Conservation (phyloP, 2,113 vertebrate genomes). For the Collichthys lucidus region DNA sequence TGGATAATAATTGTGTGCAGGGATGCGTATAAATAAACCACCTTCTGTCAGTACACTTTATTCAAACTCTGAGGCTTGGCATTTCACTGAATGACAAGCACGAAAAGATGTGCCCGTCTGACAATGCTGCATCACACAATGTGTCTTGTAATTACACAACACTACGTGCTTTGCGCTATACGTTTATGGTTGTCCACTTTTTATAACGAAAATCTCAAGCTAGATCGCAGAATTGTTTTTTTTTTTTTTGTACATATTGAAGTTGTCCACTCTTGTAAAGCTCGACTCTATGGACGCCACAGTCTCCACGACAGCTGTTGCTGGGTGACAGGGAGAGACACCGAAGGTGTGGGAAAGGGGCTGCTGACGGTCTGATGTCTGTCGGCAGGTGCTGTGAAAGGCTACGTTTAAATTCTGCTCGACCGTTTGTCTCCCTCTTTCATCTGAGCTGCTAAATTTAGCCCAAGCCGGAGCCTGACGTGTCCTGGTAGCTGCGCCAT, state of each 20-base stretch:
- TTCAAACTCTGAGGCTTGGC: slow-evolving; percentile 56
- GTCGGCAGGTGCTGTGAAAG: slow-evolving; percentile 80
- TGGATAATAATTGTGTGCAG: slow-evolving; percentile 52
- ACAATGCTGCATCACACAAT: not conserved
- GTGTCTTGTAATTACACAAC: not conserved
- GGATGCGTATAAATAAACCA: slow-evolving; percentile 65
- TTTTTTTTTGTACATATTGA: not conserved
- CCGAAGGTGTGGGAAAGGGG: slow-evolving; percentile 57
- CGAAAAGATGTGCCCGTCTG: slow-evolving; percentile 10
- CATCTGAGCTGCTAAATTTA: slow-evolving; percentile 76
- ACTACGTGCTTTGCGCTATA: not conserved
- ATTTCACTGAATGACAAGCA: slow-evolving; percentile 35
- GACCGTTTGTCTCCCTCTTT: slow-evolving; percentile 56
- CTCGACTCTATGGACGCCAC: slow-evolving; percentile 43
- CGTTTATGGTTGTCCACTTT: not conserved
- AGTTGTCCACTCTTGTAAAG: slow-evolving; percentile 12
- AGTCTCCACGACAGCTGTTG: slow-evolving; percentile 72
- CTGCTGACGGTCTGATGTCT: slow-evolving; percentile 66
- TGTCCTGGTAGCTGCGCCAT: slow-evolving; percentile 39
- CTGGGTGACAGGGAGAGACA: slow-evolving; percentile 59
- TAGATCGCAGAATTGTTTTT: not conserved
- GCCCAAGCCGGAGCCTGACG: slow-evolving; percentile 34
- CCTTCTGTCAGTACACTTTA: slow-evolving; percentile 52
- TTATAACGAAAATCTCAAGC: not conserved
- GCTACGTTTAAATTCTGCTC: slow-evolving; percentile 74